Conservation (phyloP, 2,113 vertebrate genomes). For the Xiphophorus maculatus region DNA sequence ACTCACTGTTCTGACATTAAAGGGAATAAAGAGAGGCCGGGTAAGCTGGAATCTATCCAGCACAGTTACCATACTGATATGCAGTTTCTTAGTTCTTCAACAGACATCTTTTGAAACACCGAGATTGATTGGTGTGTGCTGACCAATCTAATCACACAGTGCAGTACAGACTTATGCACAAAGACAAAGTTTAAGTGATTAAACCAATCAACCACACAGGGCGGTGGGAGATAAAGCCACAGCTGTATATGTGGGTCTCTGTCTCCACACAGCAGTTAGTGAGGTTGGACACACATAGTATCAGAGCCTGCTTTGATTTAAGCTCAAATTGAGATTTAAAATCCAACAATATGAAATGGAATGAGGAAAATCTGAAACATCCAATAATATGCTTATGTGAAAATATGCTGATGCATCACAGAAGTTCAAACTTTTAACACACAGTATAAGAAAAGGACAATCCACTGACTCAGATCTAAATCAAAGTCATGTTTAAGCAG, state of each 20-base stretch:
- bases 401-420: slow-evolving; percentile 25
- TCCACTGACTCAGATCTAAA: not conserved
- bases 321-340: not conserved
- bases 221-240: slow-evolving; percentile 29
- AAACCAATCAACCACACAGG: slow-evolving; percentile 55
- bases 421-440: not conserved
- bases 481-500: slow-evolving; percentile 11
- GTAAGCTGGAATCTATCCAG: slow-evolving; percentile 6
- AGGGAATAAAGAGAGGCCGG: slow-evolving; percentile 7
- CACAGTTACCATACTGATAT: slow-evolving; percentile 6
- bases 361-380: not conserved
- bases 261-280: not conserved
- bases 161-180: slow-evolving; percentile 16
- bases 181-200: slow-evolving; percentile 27
- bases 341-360: not conserved
- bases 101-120: slow-evolving; percentile 15
- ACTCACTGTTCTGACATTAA: slow-evolving; percentile 47
- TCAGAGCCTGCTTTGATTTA: not conserved
- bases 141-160: slow-evolving; percentile 56
- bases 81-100: slow-evolving; percentile 3
- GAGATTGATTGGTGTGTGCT: slow-evolving; percentile 38
- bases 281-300: not conserved
- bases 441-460: not conserved
- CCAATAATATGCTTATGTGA: slow-evolving; percentile 45
- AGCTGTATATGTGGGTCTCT: slow-evolving; percentile 3